Percentiles rank a stretch among this genome's conserved stretches.
phyloP scores from a whole-genome alignment of 2,113 vertebrate species.

The Ictidomys tridecemlineatus region DNA sequence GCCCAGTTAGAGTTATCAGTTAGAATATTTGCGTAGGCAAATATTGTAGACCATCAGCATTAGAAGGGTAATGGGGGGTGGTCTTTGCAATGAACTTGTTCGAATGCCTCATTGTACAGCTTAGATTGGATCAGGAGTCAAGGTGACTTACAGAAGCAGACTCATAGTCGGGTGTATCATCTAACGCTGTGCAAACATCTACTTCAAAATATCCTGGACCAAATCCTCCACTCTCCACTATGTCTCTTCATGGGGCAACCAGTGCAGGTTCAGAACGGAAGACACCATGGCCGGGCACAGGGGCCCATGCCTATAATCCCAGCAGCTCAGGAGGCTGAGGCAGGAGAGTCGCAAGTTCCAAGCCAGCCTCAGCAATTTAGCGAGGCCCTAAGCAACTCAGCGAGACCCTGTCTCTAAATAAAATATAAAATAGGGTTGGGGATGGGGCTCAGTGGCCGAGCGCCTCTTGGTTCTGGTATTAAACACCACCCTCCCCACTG shows the following conservation, averaged over 20 bases:
- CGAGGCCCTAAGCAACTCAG: too few species aligned
- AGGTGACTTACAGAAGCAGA: neutral
- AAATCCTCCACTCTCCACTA: neutral
- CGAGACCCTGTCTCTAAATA: too few species aligned
- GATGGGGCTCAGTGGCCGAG: too few species aligned
- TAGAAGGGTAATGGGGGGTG: neutral
- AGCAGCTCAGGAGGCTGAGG: too few species aligned
- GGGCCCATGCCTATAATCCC: too few species aligned
- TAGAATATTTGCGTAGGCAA: neutral
- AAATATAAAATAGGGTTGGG: too few species aligned
- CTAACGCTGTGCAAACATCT: neutral
- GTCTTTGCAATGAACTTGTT: neutral
- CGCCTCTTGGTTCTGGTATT: too few species aligned
- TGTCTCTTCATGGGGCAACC: neutral
- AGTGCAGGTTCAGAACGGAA: neutral
- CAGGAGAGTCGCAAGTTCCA: too few species aligned
- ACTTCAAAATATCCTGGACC: neutral
- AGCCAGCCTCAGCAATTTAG: too few species aligned
- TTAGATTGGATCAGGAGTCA: neutral
- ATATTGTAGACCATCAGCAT: neutral
- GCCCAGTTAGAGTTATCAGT: neutral
- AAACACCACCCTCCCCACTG: neutral
- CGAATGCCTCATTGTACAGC: neutral
- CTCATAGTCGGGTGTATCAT: neutral
- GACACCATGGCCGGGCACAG: too few species aligned